Evolutionary conservation across 2,113 vertebrate species (phyloP).

Genomic region (Poicephalus gulielmi): DNA sequence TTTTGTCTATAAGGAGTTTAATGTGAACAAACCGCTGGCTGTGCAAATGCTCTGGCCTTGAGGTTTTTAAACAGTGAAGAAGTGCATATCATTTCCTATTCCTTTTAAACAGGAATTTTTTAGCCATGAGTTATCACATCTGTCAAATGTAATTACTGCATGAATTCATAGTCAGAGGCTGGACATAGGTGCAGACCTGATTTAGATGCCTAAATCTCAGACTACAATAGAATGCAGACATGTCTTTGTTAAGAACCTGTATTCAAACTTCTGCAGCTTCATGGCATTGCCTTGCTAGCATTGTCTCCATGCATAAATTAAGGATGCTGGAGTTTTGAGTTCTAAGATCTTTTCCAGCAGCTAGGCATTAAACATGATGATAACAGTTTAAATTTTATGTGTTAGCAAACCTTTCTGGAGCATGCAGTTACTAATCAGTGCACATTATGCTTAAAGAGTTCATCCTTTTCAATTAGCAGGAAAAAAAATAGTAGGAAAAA

Average conservation of each 20-base stretch:
- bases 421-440: background rate
- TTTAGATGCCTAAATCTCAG: background rate
- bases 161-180: background rate
- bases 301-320: background rate
- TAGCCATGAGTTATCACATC: background rate
- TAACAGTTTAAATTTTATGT: background rate
- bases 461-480: background rate
- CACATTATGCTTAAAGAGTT: background rate
- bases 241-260: background rate
- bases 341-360: background rate
- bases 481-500: background rate
- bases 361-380: background rate
- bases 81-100: background rate
- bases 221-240: background rate
- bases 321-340: background rate
- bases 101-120: background rate
- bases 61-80: background rate
- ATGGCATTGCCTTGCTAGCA: background rate
- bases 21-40: background rate
- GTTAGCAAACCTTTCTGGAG: background rate
- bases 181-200: background rate
- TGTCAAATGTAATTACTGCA: background rate
- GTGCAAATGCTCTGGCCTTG: background rate
- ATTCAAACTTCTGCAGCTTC: background rate
- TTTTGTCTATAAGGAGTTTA: background rate